Conservation (phyloP, 2,113 vertebrate species). For the Carlito syrichta region DNA sequence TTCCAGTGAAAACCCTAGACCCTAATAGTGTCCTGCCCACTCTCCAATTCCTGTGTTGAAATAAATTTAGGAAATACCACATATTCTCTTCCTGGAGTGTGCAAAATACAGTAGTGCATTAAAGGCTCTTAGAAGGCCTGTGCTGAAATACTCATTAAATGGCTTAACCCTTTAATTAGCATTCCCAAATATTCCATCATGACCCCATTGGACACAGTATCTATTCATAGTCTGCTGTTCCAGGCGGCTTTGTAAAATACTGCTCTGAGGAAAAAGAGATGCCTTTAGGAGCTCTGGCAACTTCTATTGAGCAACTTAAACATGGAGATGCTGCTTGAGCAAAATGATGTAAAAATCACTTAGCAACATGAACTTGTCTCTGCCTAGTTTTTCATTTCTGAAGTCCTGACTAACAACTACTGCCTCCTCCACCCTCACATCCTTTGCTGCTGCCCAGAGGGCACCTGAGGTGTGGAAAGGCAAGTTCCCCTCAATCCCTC, state of each 20-base stretch:
- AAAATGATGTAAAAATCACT: no score
- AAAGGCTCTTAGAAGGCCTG: not conserved
- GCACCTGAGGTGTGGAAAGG: rapidly evolving
- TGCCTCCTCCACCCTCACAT: not conserved
- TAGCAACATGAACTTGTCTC: not conserved
- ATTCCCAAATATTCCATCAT: not conserved
- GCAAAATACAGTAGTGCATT: rapidly evolving
- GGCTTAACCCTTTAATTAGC: not conserved
- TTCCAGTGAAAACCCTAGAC: not conserved
- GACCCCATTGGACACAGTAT: not conserved
- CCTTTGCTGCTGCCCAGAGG: not conserved
- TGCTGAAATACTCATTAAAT: not conserved
- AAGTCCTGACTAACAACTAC: no score
- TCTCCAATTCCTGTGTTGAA: not conserved
- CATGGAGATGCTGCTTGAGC: not conserved
- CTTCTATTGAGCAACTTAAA: not conserved
- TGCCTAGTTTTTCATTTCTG: not conserved
- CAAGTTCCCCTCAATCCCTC: no score
- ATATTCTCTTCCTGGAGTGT: no score
- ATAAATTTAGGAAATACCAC: not conserved
- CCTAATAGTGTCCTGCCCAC: not conserved
- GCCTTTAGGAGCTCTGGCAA: not conserved
- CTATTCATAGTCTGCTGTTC: not conserved
- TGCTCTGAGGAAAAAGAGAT: not conserved
- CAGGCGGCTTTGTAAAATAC: not conserved